Percentiles rank a stretch among this genome's conserved stretches.
Conservation (phyloP, 2,113 vertebrate species). For the Lepidothrix coronata region DNA sequence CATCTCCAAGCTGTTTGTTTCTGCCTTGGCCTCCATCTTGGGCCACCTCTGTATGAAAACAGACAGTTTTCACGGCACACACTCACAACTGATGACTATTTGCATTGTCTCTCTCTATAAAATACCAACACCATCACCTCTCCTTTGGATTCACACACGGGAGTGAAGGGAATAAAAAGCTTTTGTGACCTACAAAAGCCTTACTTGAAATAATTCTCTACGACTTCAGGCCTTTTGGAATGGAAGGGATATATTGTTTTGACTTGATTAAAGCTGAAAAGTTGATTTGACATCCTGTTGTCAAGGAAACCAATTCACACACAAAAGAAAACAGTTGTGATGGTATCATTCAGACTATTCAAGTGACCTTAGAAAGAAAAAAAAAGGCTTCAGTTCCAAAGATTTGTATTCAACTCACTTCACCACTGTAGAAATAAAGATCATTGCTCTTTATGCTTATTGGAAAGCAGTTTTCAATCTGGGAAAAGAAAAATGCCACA, state of each 20-base stretch:
- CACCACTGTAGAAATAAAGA: slow-evolving; percentile 50
- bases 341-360: slow-evolving; percentile 70
- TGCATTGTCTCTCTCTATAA: slow-evolving; percentile 25
- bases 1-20: neutral
- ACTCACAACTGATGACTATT: slow-evolving; percentile 26
- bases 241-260: slow-evolving; percentile 72
- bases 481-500: slow-evolving; percentile 46
- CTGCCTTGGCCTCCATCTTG: slow-evolving; percentile 4
- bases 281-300: slow-evolving; percentile 73
- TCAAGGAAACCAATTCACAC: slow-evolving; percentile 75
- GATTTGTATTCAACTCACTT: slow-evolving; percentile 57
- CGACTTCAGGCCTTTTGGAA: slow-evolving; percentile 70
- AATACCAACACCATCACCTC: slow-evolving; percentile 38
- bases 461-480: slow-evolving; percentile 58
- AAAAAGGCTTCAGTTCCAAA: slow-evolving; percentile 56
- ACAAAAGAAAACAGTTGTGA: slow-evolving; percentile 70
- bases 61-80: slow-evolving; percentile 20
- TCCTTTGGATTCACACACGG: neutral
- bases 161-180: neutral
- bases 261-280: slow-evolving; percentile 75
- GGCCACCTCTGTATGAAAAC: slow-evolving; percentile 25
- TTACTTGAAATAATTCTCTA: slow-evolving; percentile 69
- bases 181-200: slow-evolving; percentile 62
- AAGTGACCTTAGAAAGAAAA: slow-evolving; percentile 70
- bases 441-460: slow-evolving; percentile 67